Conservation (phyloP, 2,113 vertebrate genomes). For the Pterocles orientalis region DNA sequence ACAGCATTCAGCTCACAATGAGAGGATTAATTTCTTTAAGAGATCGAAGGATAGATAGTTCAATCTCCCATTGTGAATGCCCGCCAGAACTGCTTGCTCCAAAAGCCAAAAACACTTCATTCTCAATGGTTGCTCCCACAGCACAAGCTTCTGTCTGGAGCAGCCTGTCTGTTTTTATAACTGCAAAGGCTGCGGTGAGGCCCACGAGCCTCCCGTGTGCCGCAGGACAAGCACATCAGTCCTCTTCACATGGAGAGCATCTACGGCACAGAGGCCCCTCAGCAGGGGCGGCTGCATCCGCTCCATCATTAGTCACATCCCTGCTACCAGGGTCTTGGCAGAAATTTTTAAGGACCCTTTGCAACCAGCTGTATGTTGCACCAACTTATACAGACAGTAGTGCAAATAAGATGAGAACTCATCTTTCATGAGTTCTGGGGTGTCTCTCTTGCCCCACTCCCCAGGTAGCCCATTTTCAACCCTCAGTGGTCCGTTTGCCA, state of each 20-base stretch:
- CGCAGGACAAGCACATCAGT: background rate
- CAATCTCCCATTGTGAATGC: background rate
- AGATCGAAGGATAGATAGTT: background rate
- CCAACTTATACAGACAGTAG: background rate
- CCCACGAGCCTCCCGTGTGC: accelerated
- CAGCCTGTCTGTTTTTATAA: background rate
- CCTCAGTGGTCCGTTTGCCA: background rate
- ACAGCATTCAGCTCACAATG: background rate
- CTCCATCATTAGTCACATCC: background rate
- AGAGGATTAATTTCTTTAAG: background rate
- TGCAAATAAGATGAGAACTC: background rate
- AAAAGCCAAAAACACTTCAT: background rate
- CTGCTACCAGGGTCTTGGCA: background rate
- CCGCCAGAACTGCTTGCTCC: background rate
- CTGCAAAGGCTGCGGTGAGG: accelerated
- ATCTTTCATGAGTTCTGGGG: background rate
- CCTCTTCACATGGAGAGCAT: background rate
- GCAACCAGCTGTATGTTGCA: accelerated
- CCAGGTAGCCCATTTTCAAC: background rate
- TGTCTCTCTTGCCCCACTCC: background rate
- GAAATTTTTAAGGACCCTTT: background rate
- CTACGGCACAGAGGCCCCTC: accelerated
- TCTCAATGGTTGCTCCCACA: background rate
- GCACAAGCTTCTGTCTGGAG: background rate
- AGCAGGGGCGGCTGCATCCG: background rate